Percentiles rank a stretch among this genome's conserved stretches.
Evolutionary conservation across 2,888 invertebrate genomes (phyloP).

Genomic region (Asteroscopus sphinx): DNA sequence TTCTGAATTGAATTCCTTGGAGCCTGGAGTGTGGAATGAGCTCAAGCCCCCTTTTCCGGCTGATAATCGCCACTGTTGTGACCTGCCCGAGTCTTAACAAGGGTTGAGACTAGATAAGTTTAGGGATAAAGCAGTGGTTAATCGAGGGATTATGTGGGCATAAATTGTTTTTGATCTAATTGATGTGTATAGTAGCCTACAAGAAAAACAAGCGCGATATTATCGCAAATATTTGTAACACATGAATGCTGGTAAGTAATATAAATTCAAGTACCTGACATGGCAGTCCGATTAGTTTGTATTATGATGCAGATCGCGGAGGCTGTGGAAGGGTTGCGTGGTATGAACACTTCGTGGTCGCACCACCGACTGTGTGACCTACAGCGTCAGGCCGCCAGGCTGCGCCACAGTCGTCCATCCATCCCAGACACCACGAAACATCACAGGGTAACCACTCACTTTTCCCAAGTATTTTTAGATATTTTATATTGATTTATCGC

Average conservation of each 20-base stretch:
- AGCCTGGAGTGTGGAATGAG: too few relatives aligned
- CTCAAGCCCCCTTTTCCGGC: too few relatives aligned
- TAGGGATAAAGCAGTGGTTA: too few relatives aligned
- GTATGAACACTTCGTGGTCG: constrained; percentile 88
- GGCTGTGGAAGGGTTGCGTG: constrained; percentile 77
- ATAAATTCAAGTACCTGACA: constrained; percentile 3
- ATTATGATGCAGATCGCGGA: constrained; percentile 73
- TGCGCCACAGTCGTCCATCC: constrained; percentile 80
- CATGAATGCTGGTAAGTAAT: neutral
- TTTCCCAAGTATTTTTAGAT: neutral
- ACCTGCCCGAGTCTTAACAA: too few relatives aligned
- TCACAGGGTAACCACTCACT: constrained; percentile 66
- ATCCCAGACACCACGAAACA: constrained; percentile 79
- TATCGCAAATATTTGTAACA: neutral
- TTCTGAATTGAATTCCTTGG: too few relatives aligned
- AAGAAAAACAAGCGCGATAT: neutral
- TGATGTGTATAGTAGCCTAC: too few relatives aligned
- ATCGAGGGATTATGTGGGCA: too few relatives aligned
- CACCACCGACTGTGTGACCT: constrained; percentile 82
- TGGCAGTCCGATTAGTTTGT: neutral
- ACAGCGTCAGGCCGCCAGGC: constrained; percentile 78
- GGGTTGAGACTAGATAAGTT: too few relatives aligned
- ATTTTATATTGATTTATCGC: constrained; percentile 6
- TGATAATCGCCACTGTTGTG: too few relatives aligned
- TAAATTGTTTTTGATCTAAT: too few relatives aligned